Conservation (phyloP, 1,140 invertebrate species). For the Ooceraea biroi region DNA sequence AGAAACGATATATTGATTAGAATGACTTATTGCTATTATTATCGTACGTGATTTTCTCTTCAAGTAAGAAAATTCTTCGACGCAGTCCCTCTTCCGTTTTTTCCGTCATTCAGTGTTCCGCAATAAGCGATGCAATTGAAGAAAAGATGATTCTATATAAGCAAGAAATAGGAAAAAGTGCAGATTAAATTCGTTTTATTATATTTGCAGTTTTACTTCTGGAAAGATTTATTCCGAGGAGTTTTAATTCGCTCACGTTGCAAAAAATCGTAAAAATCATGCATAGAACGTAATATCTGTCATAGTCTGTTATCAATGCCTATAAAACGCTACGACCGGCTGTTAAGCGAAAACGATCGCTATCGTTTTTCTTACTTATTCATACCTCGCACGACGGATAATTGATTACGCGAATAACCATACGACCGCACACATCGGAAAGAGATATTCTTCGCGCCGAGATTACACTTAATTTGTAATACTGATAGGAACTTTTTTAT, state of each 20-base stretch:
- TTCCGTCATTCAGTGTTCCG: too few relatives aligned
- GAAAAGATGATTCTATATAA: too few relatives aligned
- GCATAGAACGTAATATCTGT: background rate
- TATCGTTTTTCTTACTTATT: conserved; percentile 52
- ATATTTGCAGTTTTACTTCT: too few relatives aligned
- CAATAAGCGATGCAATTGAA: too few relatives aligned
- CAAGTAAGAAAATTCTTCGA: too few relatives aligned
- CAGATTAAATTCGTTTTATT: too few relatives aligned
- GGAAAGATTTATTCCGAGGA: too few relatives aligned
- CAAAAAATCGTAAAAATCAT: conserved; percentile 1
- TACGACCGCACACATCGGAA: conserved; percentile 35
- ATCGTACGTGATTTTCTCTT: background rate
- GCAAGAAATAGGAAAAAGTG: too few relatives aligned
- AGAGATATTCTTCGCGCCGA: conserved; percentile 8
- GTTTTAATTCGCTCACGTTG: background rate
- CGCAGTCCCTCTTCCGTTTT: too few relatives aligned
- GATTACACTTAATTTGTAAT: conserved; percentile 53
- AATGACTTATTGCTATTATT: too few relatives aligned
- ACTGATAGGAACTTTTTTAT: conserved; percentile 30
- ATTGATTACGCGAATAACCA: conserved; percentile 54
- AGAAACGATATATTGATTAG: background rate
- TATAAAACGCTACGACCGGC: background rate
- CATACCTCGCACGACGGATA: background rate
- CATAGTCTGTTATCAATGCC: background rate
- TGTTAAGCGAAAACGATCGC: conserved; percentile 33